phyloP scores from a whole-genome alignment of 2,888 invertebrate species.

The Drosophila fulvimacula region DNA sequence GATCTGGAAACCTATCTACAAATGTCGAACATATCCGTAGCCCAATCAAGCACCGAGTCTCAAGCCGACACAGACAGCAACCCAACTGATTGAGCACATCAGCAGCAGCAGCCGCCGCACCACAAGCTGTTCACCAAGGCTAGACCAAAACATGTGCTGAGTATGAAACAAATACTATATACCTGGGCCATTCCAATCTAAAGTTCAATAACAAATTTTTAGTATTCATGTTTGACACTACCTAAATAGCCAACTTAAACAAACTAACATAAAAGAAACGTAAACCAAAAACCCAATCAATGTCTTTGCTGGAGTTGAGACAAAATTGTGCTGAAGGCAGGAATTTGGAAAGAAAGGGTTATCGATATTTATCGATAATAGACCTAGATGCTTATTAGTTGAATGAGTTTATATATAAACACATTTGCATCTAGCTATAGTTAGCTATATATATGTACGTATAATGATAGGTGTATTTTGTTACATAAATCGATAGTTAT shows the following conservation, averaged over 20 bases:
- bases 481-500: too few species aligned
- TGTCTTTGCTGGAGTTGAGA: neutral
- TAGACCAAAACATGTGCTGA: neutral
- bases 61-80: neutral
- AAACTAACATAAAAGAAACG: neutral
- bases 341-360: neutral
- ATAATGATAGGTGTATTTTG: too few species aligned
- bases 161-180: neutral
- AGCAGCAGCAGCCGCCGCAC: neutral
- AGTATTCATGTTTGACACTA: neutral
- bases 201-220: neutral
- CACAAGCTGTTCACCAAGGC: neutral
- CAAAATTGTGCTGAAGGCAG: neutral
- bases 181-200: neutral
- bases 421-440: too few species aligned
- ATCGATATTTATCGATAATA: neutral
- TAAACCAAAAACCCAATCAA: neutral
- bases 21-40: neutral
- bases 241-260: neutral
- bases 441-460: too few species aligned
- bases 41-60: neutral
- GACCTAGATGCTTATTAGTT: neutral
- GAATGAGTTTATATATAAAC: too few species aligned
- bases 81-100: neutral
- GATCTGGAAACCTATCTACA: conserved; percentile 3